Evolutionary conservation across 2,797 vertebrate genomes (phyloP).

Genomic region (Picus viridis): DNA sequence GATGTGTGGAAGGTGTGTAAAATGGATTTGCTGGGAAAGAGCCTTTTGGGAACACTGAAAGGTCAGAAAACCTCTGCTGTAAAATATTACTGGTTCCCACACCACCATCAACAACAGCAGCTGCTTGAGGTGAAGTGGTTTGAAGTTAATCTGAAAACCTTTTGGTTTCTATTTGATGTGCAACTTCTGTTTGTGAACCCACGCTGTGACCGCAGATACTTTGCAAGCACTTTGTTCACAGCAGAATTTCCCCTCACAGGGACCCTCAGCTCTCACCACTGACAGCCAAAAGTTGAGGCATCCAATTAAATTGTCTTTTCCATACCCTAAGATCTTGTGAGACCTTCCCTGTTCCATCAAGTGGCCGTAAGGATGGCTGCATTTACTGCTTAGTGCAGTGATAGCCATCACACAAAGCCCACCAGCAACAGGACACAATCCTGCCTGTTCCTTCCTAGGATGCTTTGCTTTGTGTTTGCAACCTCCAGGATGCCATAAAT

Average conservation of each 20-base stretch:
- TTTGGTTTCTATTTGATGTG: background rate
- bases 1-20: background rate
- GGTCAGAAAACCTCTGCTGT: background rate
- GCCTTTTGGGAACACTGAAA: background rate
- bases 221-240: background rate
- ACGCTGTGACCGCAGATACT: no score
- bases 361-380: fast-evolving
- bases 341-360: background rate
- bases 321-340: background rate
- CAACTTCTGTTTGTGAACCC: background rate
- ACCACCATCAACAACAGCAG: background rate
- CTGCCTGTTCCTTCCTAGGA: background rate
- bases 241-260: background rate
- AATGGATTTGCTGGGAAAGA: background rate
- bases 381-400: background rate
- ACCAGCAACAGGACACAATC: fast-evolving
- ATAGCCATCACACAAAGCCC: background rate
- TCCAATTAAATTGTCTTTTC: background rate
- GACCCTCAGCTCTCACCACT: background rate
- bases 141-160: background rate
- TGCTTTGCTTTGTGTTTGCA: background rate
- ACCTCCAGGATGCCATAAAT: background rate
- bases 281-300: background rate
- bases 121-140: background rate
- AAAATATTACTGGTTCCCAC: background rate